Percentiles rank a stretch among this genome's conserved stretches.
phyloP scores from a whole-genome alignment of 35 echinoderm and acorn worm species.

The Strongylocentrotus purpuratus region DNA sequence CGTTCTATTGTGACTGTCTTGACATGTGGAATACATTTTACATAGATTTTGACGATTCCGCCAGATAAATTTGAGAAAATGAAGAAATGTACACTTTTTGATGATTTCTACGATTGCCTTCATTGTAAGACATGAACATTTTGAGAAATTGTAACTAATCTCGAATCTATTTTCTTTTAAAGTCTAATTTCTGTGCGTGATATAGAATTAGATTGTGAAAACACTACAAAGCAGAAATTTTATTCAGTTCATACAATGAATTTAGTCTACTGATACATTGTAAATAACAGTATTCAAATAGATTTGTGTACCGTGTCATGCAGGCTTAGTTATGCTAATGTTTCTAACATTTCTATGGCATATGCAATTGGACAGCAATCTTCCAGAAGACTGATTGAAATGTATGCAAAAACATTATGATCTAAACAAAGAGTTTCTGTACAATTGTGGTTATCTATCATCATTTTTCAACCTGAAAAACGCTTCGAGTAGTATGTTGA shows the following conservation, averaged over 20 bases:
- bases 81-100: neutral
- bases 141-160: neutral
- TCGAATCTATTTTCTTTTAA: neutral
- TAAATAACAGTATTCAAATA: conserved; percentile 14
- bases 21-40: neutral
- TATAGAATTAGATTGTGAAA: neutral
- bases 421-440: neutral
- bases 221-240: neutral
- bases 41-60: neutral
- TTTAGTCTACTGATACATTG: neutral
- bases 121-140: no score
- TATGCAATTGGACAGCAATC: neutral
- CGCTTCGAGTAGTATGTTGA: neutral
- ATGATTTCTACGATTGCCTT: no score
- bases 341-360: neutral
- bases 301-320: neutral
- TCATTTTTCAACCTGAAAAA: neutral
- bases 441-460: neutral
- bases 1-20: neutral
- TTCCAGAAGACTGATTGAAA: neutral
- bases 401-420: neutral
- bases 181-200: neutral
- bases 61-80: neutral
- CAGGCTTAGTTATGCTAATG: neutral
- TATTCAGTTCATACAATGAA: neutral